Base-by-base conservation (phyloP, 2,113 vertebrate genomes). In the Onychorhynchus coronatus region DNA sequence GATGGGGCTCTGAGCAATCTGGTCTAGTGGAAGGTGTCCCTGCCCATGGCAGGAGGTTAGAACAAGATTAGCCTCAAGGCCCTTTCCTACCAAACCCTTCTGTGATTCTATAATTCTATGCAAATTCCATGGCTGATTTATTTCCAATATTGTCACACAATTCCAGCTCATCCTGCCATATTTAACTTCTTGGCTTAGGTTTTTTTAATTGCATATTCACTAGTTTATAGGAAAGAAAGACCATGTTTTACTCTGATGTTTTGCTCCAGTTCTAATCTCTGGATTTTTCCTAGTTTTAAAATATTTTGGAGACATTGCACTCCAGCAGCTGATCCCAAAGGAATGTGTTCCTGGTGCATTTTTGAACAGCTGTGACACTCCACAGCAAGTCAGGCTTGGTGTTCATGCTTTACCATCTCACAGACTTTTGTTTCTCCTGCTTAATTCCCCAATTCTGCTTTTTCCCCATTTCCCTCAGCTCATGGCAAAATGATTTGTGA, bases 41-140 rank as follows among this genome's bases (percentile, higher is more conserved):
- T 68, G 46, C 13, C 28, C n/a, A 22, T 27, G 16, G 21, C 20
- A 41, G 24, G 16, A 18, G 2, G 4, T 3, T 67, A 39, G 6
- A 67, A 53, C 5, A 3, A 11, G 9, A 19, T 6, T 0, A 30
- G 30, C 58, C 35, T 5, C n/a, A 13, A 62, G 6, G 2, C 22
- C 11, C 6, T 13, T 53, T 70, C 28, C 55, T 27, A 23, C 14
- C 14, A 89, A 53, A 61, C 16, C 21, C 11, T 31, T 55, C 47
- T 6, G 2, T 27, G 31, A n/a, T 68, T 61, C n/a, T 25, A 1
- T 53, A 13, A 8, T 16, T 55, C 9, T 16, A 1, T 70, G 16
- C 31, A 94, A 82, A 70, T 53, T 7, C 30, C 12, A 13, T 4
- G 14, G 9, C 4, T 55, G 12, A 17, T 71, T 70, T 59, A 27